Evolutionary conservation across 2,113 vertebrate species (phyloP), one percentile per base, ranked within the genome.

Genomic region (Melanotaenia duboulayi): DNA sequence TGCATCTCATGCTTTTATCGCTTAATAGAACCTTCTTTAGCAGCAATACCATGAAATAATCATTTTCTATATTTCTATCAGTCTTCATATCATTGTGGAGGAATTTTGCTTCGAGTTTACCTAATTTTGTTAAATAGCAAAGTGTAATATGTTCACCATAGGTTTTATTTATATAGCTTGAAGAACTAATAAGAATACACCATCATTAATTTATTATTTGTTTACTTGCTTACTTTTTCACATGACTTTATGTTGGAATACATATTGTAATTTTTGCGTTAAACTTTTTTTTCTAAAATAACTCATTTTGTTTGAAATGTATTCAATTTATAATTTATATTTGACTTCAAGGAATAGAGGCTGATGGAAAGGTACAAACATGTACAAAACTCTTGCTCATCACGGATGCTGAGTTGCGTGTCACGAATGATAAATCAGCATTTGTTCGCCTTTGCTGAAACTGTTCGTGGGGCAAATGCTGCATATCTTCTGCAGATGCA

Each of bases 381-480:
- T 73, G 49, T 20, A n/a, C 16, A 14, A 57, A 60, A 75, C 25
- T 54, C 11, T 37, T 52, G 1, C 2, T 2, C 70, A 25, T 69
- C 52, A 52, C 19, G 11, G 67, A 57, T 52, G 61, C 23, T n/a
- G 19, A 11, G 11, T 65, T 51, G 81, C 65, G 11, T 81, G 79
- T 61, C 71, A 65, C 40, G 52, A 73, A 48, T 65, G 32, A n/a
- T n/a, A 22, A 65, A 69, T 82, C 60, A 25, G 64, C 66, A 0
- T 12, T 71, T 63, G 66, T 66, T 82, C 54, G 71, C 67, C 80
- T 87, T 76, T 50, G 32, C 42, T 67, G 22, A 56, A n/a, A 72
- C 71, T 60, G 72, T 74, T 76, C 64, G 76, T 82, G 76, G 78
- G 61, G n/a, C 63, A 76, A 7, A 78, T 63, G 56, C 39, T 80